Evolutionary conservation across 2,888 invertebrate genomes (phyloP), one percentile per base, ranked within the genome.

Genomic region (Bembecia ichneumoniformis): DNA sequence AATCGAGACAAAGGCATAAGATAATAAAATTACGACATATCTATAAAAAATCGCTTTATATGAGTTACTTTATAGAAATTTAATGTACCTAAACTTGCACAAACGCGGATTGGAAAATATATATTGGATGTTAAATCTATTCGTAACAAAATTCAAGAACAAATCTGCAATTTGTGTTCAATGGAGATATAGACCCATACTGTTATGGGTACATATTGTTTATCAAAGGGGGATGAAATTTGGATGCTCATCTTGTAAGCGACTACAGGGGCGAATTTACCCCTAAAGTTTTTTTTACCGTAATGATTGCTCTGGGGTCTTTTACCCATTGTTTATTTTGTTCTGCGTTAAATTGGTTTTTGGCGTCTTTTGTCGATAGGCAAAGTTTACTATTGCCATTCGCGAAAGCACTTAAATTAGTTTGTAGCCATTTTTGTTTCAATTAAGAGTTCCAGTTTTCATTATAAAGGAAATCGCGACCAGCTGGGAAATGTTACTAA

Each of bases 251-350:
- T 75, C 74, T 73, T 60, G 63, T 64, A 62, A 62, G 59, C 56
- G 62, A 15, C 5, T 44, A 40, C 20, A 20, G 43, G 35, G 35
- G 17, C 67, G 60, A 57, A 58, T 55, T 62, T 68, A 71, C 74
- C 70, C 64, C 49, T 57, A 58, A 63, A 63, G 59, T 62, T 72
- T 74, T 77, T n/a, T 77, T 73, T 66, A 66, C 71, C 71, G 71
- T 76, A 77, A 77, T 71, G 65, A 74, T 74, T 70, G 71, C 67
- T 68, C 56, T 64, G 66, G 76, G 77, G 69, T 62, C 68, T 69
- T 64, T 67, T 62, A 68, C 63, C 73, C 72, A 73, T 77, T 77
- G 74, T 77, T 77, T 77, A 69, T 66, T 74, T 72, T 68, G 59
- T 63, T 13, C 13, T 13, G 14, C 40, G 40, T 40, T 40, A 14